phyloP scores from a whole-genome alignment of 2,888 invertebrate genomes.

The Melolontha melolontha region DNA sequence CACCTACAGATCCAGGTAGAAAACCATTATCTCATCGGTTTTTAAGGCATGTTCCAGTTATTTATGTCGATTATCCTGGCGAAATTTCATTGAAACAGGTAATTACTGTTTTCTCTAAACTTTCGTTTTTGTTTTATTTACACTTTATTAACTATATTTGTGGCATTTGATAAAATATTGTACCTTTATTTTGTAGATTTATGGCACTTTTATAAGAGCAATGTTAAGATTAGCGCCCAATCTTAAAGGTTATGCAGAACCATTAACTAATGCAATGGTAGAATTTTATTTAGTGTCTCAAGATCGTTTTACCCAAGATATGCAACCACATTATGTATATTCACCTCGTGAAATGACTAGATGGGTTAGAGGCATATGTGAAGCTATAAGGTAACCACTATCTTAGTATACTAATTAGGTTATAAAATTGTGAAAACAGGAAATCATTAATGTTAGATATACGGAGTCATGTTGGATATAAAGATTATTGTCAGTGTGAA shows the following conservation, averaged over 20 bases:
- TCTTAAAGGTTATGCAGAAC: constrained; percentile 93
- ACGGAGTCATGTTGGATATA: too few species aligned
- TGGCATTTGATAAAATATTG: too few species aligned
- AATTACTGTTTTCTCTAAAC: constrained; percentile 38
- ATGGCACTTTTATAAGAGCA: constrained; percentile 98
- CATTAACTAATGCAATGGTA: constrained; percentile 98
- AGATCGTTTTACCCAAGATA: constrained; percentile 98
- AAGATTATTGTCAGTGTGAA: too few species aligned
- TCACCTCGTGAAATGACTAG: constrained; percentile 99
- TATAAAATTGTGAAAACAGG: too few species aligned
- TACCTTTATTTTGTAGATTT: constrained; percentile 76
- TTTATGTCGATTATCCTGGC: constrained; percentile 99
- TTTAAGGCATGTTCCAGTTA: constrained; percentile 95
- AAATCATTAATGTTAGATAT: too few species aligned
- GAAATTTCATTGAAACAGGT: constrained; percentile 95
- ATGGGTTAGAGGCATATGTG: constrained; percentile 99
- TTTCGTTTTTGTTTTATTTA: too few species aligned
- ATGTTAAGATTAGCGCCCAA: constrained; percentile 96
- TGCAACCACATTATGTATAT: constrained; percentile 99
- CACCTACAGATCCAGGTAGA: constrained; percentile 98
- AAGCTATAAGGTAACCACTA: constrained; percentile 81
- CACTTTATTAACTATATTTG: too few species aligned
- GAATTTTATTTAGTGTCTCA: constrained; percentile 97
- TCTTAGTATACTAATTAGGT: background rate
- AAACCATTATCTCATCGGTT: constrained; percentile 90